A percentile compares a stretch with the other conserved stretches of the same genome.
These are phyloP conservation scores for Drosophila truncata DNA, from an alignment of 1,140 invertebrate genomes.

Conservation along the genomic window DNA sequence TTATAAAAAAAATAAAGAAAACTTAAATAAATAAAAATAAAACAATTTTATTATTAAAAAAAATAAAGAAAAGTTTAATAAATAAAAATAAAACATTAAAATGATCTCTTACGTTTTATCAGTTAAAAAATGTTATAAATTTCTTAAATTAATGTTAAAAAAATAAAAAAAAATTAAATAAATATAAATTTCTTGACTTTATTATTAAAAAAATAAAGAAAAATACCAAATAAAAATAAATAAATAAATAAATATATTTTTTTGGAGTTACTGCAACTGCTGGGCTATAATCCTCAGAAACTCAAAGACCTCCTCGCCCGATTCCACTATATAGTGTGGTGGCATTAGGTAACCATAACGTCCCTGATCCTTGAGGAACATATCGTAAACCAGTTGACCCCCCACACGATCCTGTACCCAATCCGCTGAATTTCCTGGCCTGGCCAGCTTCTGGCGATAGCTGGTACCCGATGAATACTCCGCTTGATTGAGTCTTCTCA, in stretches of 20 bases:
- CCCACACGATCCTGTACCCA: conserved; percentile 89
- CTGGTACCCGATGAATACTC: conserved; percentile 79
- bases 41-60: no score
- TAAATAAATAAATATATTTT: conserved; percentile 2
- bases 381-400: conserved; percentile 91
- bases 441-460: conserved; percentile 73
- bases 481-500: conserved; percentile 69
- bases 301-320: conserved; percentile 92
- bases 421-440: conserved; percentile 88
- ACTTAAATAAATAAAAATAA: no score
- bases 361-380: conserved; percentile 92
- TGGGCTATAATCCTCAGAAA: conserved; percentile 89
- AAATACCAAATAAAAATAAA: no score
- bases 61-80: no score
- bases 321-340: conserved; percentile 90
- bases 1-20: no score
- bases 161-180: no score
- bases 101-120: no score
- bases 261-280: conserved; percentile 47
- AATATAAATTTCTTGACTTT: neutral
- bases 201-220: no score
- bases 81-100: no score
- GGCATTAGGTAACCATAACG: conserved; percentile 92
- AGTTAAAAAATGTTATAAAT: neutral
- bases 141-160: neutral